Evolutionary conservation across 2,797 vertebrate genomes (phyloP).

Genomic region (Eidolon dupreanum): DNA sequence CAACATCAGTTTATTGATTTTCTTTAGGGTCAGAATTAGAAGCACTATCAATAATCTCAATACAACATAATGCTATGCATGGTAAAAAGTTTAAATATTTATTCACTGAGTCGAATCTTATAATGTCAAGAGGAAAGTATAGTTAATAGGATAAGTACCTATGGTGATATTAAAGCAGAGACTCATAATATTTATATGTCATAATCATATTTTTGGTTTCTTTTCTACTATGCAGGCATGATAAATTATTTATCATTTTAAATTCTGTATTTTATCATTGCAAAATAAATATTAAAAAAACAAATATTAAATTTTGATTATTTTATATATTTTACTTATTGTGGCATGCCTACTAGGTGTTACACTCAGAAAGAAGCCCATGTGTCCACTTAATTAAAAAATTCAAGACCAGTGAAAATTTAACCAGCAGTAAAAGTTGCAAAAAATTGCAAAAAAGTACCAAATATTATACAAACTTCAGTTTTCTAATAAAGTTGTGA

Average conservation of each 20-base stretch:
- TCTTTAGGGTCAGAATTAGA: conserved; percentile 56
- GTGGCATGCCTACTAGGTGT: not conserved
- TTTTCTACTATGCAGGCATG: not conserved
- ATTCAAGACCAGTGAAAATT: conserved; percentile 7
- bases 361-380: not conserved
- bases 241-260: conserved; percentile 19
- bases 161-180: not conserved
- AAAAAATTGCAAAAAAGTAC: not conserved
- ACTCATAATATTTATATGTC: not conserved
- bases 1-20: not conserved
- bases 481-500: not conserved
- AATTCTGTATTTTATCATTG: not conserved
- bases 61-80: not conserved
- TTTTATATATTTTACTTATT: not conserved
- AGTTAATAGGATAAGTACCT: not conserved
- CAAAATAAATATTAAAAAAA: not conserved
- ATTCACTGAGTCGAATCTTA: conserved; percentile 19
- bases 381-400: not conserved
- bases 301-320: not conserved
- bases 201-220: conserved; percentile 6
- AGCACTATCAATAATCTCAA: conserved; percentile 53
- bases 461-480: not conserved
- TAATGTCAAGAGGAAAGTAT: conserved; percentile 43
- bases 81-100: conserved; percentile 69
- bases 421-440: not conserved